These are phyloP conservation scores for Ianthella basta DNA, from an alignment of 37 sponge, comb jelly and placozoan species.

Conservation along the genomic window DNA sequence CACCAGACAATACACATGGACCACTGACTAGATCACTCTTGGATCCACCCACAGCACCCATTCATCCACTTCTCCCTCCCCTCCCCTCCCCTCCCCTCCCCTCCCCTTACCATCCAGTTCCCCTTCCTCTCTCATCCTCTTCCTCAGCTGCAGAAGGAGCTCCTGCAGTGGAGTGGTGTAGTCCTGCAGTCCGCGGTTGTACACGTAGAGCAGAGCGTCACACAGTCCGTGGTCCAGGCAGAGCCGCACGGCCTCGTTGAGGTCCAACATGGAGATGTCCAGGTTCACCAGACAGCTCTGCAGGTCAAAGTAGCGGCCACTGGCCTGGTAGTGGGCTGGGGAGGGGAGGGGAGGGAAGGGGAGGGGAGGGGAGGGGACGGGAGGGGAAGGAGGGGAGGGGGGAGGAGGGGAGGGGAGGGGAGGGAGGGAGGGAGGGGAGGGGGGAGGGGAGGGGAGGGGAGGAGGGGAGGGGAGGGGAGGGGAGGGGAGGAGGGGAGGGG, in stretches of 20 bases:
- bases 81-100: background rate
- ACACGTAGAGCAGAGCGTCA: constrained; percentile 85
- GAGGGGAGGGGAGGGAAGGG: background rate
- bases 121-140: constrained; percentile 51
- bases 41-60: background rate
- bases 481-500: background rate
- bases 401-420: background rate
- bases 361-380: background rate
- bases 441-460: background rate
- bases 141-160: constrained; percentile 71
- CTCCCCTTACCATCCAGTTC: constrained; percentile 46
- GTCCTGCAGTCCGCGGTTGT: constrained; percentile 82
- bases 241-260: constrained; percentile 66
- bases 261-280: constrained; percentile 32
- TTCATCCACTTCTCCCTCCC: background rate
- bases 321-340: constrained; percentile 19
- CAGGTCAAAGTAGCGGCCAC: background rate
- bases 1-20: too few relatives aligned
- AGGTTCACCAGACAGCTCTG: constrained; percentile 37
- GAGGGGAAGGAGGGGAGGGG: background rate
- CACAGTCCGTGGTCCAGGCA: constrained; percentile 79
- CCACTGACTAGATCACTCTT: background rate
- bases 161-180: constrained; percentile 83
- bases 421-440: background rate
- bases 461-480: background rate